These are phyloP conservation scores for Micromesistius poutassou DNA, from an alignment of 2,797 vertebrate genomes.

Conservation along the genomic window DNA sequence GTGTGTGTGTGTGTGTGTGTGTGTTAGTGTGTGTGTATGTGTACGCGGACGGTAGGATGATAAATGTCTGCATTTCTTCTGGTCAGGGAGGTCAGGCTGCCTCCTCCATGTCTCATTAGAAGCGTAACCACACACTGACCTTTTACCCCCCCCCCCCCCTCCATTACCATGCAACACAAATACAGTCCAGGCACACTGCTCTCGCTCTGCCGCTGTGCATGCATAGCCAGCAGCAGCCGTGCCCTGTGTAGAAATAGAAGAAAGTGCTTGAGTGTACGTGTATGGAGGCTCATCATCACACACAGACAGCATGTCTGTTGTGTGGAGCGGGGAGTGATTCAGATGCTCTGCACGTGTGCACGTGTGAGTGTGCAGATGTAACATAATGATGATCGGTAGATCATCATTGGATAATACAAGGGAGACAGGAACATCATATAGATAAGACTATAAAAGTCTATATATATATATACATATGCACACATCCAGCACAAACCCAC, in stretches of 20 bases:
- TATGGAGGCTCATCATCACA: neutral
- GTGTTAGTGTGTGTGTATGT: neutral
- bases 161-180: slow-evolving; percentile 53
- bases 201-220: neutral
- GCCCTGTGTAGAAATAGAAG: neutral
- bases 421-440: neutral
- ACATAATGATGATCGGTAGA: neutral
- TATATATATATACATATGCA: neutral
- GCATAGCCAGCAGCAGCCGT: neutral
- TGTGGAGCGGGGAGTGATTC: neutral
- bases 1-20: neutral
- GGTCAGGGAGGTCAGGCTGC: slow-evolving; percentile 45
- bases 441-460: neutral
- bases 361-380: neutral
- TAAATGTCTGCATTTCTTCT: slow-evolving; percentile 45
- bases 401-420: neutral
- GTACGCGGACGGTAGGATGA: slow-evolving; percentile 33
- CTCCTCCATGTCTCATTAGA: slow-evolving; percentile 56
- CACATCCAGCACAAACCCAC: too few relatives aligned
- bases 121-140: slow-evolving; percentile 46
- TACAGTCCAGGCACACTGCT: slow-evolving; percentile 7
- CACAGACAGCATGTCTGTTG: neutral
- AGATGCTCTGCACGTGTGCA: neutral
- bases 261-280: neutral
- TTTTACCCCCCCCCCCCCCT: slow-evolving; percentile 25